Evolutionary conservation across 2,797 vertebrate genomes (phyloP), one percentile per base, ranked within the genome.

Genomic region (Pelochelys cantorii): DNA sequence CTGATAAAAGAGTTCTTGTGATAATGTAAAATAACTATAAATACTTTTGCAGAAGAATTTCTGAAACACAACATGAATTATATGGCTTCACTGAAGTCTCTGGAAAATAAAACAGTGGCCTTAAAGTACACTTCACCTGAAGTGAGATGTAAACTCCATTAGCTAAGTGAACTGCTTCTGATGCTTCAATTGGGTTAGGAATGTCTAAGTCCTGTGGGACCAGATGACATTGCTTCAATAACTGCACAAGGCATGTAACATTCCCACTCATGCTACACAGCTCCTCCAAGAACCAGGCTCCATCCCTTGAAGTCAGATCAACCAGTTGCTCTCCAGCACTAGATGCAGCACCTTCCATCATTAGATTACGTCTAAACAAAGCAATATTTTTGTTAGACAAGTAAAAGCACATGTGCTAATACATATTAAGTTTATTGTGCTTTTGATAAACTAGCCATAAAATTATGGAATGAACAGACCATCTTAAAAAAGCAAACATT

Each of bases 231-330:
- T 98, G 98, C 81, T 99, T 99, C 82, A 99, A 97, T 87, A 99
- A 96, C 60, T 99, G 99, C 29, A 99, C 97, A 75, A 99, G 98
- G 57, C 99, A 99, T 0, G 98, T 99, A 92, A 99, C 98, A 22
- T 99, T 99, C 13, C 99, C 99, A 2, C 99, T 99, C 99, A 99
- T 99, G 93, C 99, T 99, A 97, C 99, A 99, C 4, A 99, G 98
- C 97, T 99, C 99, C 94, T 99, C 99, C 96, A 99, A 95, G 96
- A 99, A 99, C 99, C 99, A 99, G 15, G 99, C 99, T 59, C 99
- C 99, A 37, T 99, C 99, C 31, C 99, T 98, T 4, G 99, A 99
- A 1, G 98, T 99, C 95, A 99, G 96, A 90, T 99, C 99, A 22
- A 99, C 98, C 90, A 99, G 98, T 79, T 99, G 99, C 90, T 99